phyloP scores from a whole-genome alignment of 2,888 invertebrate genomes.

The Hermaeophaga mercurialis region DNA sequence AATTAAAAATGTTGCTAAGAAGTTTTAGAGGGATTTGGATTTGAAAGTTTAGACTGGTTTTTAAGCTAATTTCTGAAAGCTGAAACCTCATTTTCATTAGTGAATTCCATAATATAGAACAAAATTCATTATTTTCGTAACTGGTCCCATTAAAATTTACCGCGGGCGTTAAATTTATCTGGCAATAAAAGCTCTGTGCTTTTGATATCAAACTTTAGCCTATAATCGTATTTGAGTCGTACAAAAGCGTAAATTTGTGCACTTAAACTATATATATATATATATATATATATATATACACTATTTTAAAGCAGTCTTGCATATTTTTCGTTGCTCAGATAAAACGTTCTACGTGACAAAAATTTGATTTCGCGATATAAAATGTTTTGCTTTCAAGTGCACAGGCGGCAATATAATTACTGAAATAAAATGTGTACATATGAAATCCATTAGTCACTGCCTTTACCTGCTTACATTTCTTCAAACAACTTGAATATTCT shows the following conservation, averaged over 20 bases:
- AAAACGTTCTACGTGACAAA: conserved; percentile 5
- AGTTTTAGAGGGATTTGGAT: too few species aligned
- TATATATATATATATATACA: too few species aligned
- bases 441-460: not conserved
- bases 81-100: too few species aligned
- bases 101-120: too few species aligned
- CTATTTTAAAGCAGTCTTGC: not conserved
- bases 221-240: conserved; percentile 6
- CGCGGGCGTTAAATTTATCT: not conserved
- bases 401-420: not conserved
- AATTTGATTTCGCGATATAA: conserved; percentile 7
- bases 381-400: not conserved
- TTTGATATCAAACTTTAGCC: conserved; percentile 5
- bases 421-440: not conserved
- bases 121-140: not conserved
- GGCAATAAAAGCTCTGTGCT: not conserved
- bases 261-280: conserved; percentile 13
- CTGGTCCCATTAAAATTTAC: not conserved
- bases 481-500: not conserved
- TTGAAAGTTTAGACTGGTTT: too few species aligned
- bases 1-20: too few species aligned
- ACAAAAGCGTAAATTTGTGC: conserved; percentile 14
- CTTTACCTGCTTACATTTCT: not conserved
- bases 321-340: conserved; percentile 4
- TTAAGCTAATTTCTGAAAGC: too few species aligned